Percentiles rank a stretch among this genome's conserved stretches.
phyloP scores from a whole-genome alignment of 2,113 vertebrate genomes.

The Beaufortia kweichowensis region DNA sequence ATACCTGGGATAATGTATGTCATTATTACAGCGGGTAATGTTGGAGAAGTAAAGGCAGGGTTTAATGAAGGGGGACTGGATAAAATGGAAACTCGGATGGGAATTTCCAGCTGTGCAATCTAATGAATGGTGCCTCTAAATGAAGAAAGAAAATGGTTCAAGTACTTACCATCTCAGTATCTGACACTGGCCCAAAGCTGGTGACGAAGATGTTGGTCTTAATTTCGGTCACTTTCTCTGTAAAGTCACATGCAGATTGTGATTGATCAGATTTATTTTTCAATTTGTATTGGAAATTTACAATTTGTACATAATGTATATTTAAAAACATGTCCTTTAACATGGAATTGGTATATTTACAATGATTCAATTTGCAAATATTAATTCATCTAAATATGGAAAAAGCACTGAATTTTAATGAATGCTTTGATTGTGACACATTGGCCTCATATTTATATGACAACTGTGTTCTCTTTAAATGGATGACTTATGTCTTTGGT shows the following conservation, averaged over 20 bases:
- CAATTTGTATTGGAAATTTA: neutral
- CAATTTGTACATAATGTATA: neutral
- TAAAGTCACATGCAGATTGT: conserved; percentile 24
- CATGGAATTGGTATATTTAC: neutral
- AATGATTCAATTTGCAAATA: neutral
- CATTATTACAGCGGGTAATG: conserved; percentile 14
- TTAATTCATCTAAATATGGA: neutral
- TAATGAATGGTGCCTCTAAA: conserved; percentile 14
- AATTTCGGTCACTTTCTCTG: conserved; percentile 95
- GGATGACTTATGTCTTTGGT: neutral
- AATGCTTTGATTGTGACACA: neutral
- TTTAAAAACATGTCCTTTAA: too few relatives aligned
- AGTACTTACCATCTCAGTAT: conserved; percentile 91
- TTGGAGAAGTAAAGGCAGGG: conserved; percentile 2
- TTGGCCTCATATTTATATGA: neutral
- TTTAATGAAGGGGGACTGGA: conserved; percentile 21
- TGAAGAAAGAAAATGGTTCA: neutral
- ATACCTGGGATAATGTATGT: neutral
- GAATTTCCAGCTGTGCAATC: conserved; percentile 6
- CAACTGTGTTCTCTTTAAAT: neutral
- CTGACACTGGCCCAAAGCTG: conserved; percentile 94
- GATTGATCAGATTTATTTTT: neutral
- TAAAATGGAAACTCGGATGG: neutral
- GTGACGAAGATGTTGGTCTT: conserved; percentile 98
- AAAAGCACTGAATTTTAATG: neutral